Conservation (phyloP, 1,140 invertebrate genomes). For the Hypothenemus hampei region DNA sequence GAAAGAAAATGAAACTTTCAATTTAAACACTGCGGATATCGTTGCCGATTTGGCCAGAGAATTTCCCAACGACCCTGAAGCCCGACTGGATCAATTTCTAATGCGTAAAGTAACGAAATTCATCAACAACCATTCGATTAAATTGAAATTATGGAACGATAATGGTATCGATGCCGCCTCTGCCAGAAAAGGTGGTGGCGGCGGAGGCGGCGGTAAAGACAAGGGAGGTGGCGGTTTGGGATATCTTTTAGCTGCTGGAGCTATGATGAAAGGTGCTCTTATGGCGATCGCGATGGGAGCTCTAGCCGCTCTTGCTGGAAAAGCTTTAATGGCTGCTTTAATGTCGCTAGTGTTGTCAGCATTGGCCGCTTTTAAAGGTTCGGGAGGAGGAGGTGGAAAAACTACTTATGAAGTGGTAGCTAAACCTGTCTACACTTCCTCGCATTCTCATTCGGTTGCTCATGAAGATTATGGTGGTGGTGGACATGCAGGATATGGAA, state of each 20-base stretch:
- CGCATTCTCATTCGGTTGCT: conserved; percentile 65
- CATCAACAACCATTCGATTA: conserved; percentile 65
- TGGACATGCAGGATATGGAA: conserved; percentile 56
- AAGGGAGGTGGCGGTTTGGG: conserved; percentile 51
- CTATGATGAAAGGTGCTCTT: conserved; percentile 68
- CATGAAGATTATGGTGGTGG: conserved; percentile 51
- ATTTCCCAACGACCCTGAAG: conserved; percentile 68
- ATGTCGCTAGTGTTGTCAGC: conserved; percentile 67
- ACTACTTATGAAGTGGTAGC: conserved; percentile 79
- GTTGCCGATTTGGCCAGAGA: conserved; percentile 66
- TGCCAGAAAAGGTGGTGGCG: conserved; percentile 41
- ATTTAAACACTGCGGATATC: conserved; percentile 58
- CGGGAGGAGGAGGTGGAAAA: conserved; percentile 61
- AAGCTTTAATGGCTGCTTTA: conserved; percentile 70
- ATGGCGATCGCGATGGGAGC: conserved; percentile 68
- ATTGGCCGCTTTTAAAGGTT: conserved; percentile 69
- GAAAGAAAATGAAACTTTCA: conserved; percentile 54
- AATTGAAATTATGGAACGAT: conserved; percentile 61
- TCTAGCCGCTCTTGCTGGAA: conserved; percentile 69
- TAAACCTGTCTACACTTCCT: conserved; percentile 68
- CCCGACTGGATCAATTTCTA: conserved; percentile 67
- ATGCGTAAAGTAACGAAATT: conserved; percentile 64
- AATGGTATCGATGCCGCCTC: conserved; percentile 45
- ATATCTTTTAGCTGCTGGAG: conserved; percentile 52
- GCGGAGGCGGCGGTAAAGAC: conserved; percentile 49